Evolutionary conservation across 35 echinoderm and acorn worm genomes (phyloP).

Genomic region (Holothuria glaberrima): DNA sequence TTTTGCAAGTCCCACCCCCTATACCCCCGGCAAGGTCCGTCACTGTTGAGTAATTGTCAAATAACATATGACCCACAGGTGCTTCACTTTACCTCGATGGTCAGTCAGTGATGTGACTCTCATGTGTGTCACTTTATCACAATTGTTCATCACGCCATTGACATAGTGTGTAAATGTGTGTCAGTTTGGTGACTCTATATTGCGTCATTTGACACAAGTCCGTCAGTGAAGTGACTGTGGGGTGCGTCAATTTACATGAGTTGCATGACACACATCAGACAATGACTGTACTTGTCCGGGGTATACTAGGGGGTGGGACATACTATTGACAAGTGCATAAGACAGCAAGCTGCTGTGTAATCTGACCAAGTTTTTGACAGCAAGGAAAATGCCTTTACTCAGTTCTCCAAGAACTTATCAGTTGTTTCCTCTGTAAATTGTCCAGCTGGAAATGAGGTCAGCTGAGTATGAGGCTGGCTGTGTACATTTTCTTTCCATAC

Average conservation of each 20-base stretch:
- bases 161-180: conserved; percentile 24
- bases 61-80: not conserved
- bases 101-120: too few relatives aligned
- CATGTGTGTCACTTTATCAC: too few relatives aligned
- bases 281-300: not conserved
- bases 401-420: conserved; percentile 9
- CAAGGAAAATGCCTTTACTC: conserved; percentile 1
- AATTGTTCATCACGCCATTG: conserved; percentile 8
- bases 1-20: conserved; percentile 16
- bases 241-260: too few relatives aligned
- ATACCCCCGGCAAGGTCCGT: conserved; percentile 32
- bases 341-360: conserved; percentile 15
- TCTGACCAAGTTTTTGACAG: not conserved
- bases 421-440: conserved; percentile 19
- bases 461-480: conserved; percentile 14
- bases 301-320: not conserved
- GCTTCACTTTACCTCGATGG: too few relatives aligned
- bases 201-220: conserved; percentile 14
- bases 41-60: conserved; percentile 27
- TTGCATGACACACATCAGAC: not conserved
- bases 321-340: conserved; percentile 24
- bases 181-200: conserved; percentile 25
- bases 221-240: too few relatives aligned
- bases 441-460: conserved; percentile 9
- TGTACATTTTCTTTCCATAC: conserved; percentile 25